phyloP scores from a whole-genome alignment of 2,888 invertebrate genomes.

The Lepidocyrtoides sp. region DNA sequence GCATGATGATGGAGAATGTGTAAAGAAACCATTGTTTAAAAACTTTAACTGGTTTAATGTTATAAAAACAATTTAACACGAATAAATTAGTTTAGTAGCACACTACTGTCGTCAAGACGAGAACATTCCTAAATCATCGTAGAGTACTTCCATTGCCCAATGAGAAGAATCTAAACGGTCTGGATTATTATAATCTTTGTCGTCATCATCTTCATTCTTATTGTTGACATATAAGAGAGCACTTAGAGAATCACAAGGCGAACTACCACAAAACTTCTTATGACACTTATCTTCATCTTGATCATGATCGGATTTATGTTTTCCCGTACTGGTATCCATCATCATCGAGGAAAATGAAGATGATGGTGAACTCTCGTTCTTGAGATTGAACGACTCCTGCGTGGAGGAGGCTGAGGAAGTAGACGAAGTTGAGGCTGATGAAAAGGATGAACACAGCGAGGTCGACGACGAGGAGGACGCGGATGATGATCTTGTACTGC shows the following conservation, averaged over 20 bases:
- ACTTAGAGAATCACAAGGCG: slow-evolving; percentile 75
- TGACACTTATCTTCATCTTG: slow-evolving; percentile 72
- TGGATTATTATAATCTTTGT: background rate
- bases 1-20: background rate
- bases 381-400: slow-evolving; percentile 37
- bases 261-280: slow-evolving; percentile 76
- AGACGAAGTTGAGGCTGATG: slow-evolving; percentile 66
- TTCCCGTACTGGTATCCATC: slow-evolving; percentile 62
- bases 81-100: slow-evolving; percentile 43
- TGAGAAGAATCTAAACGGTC: slow-evolving; percentile 52
- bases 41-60: background rate
- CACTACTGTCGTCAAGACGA: slow-evolving; percentile 79
- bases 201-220: slow-evolving; percentile 6
- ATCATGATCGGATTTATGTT: slow-evolving; percentile 48
- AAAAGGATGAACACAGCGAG: slow-evolving; percentile 66
- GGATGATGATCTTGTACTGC: slow-evolving; percentile 75
- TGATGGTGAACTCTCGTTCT: slow-evolving; percentile 7
- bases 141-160: slow-evolving; percentile 78
- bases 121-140: slow-evolving; percentile 74
- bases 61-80: background rate
- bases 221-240: slow-evolving; percentile 51
- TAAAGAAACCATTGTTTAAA: background rate
- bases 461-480: slow-evolving; percentile 68
- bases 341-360: slow-evolving; percentile 40
- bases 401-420: slow-evolving; percentile 68